phyloP scores from a whole-genome alignment of 2,888 invertebrate species.

The Oegoconia quadripuncta region DNA sequence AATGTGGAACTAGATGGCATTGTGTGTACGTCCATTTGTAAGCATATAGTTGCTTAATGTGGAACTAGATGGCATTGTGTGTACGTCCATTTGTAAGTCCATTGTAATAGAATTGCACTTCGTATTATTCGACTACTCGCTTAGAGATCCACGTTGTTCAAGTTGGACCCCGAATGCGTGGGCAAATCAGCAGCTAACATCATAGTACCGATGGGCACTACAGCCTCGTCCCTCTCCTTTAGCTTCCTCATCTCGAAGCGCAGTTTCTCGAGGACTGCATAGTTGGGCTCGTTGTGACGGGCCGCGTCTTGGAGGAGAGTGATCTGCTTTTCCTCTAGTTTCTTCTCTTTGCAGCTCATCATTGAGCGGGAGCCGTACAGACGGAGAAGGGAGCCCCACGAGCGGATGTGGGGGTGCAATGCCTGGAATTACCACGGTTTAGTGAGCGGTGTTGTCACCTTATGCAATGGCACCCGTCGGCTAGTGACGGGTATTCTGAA shows the following conservation, averaged over 20 bases:
- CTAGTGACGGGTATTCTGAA: no score
- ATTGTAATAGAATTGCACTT: no score
- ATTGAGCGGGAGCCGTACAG: conserved; percentile 95
- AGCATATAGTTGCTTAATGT: no score
- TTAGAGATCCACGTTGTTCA: conserved; percentile 88
- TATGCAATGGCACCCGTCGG: no score
- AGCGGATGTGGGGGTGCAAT: conserved; percentile 95
- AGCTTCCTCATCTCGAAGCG: conserved; percentile 89
- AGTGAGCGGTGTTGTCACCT: no score
- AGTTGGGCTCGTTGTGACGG: conserved; percentile 93
- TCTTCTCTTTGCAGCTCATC: conserved; percentile 94
- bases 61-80: no score
- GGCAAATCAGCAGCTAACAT: conserved; percentile 79
- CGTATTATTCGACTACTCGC: no score
- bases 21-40: no score
- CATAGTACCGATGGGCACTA: conserved; percentile 79
- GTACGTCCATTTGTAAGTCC: no score
- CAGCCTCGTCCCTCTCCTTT: conserved; percentile 80
- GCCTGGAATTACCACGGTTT: conserved; percentile 74
- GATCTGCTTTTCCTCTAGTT: conserved; percentile 94
- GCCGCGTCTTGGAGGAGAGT: conserved; percentile 91
- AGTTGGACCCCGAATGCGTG: conserved; percentile 85
- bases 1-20: no score
- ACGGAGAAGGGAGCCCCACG: conserved; percentile 96
- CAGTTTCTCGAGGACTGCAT: conserved; percentile 92